Evolutionary conservation across 2,888 invertebrate species (phyloP), one percentile per base, ranked within the genome.

Genomic region (Mermis nigrescens): DNA sequence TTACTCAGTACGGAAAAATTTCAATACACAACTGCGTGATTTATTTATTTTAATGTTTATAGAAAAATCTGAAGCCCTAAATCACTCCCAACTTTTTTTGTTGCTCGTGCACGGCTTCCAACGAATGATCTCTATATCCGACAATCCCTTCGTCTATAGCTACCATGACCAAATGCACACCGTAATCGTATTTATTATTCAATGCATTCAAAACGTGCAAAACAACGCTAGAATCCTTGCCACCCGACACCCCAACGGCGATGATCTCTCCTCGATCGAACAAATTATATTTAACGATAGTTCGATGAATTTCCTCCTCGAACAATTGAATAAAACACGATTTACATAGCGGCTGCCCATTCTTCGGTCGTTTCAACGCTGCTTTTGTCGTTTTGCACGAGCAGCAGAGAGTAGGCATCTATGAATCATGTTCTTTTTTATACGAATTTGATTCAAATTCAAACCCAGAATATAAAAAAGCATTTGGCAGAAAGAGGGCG

Each of bases 81-180:
- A n/a, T n/a, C n/a, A n/a, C n/a, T n/a, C 19, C 19, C 24, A n/a
- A 48, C 48, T 48, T 27, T 29, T 22, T 4, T 24, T 29, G 54
- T 24, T 53, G 54, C 22, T 53, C 54, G 72, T 92, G 88, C 0
- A 98, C 98, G 1, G 94, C 94, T 76, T 92, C 85, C 58, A 94
- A 78, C 73, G 94, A 94, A 73, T 95, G 94, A 75, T 95, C 94
- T 66, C 95, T 79, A 73, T 79, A 79, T 70, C 83, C 85, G 63
- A 89, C 90, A 64, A 98, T 98, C 60, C 98, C 78, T 64, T 98
- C 98, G 74, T 99, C 98, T 64, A 99, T 90, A 0, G 95, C 98
- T 46, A 99, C 78, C 31, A 99, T 77, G 66, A 87, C 81, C 46
- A 99, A 77, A 60, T 92, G 81, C 19, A 99, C 76, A 0, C 86